Conservation (phyloP, 2,113 vertebrate genomes). For the Microtus oregoni region DNA sequence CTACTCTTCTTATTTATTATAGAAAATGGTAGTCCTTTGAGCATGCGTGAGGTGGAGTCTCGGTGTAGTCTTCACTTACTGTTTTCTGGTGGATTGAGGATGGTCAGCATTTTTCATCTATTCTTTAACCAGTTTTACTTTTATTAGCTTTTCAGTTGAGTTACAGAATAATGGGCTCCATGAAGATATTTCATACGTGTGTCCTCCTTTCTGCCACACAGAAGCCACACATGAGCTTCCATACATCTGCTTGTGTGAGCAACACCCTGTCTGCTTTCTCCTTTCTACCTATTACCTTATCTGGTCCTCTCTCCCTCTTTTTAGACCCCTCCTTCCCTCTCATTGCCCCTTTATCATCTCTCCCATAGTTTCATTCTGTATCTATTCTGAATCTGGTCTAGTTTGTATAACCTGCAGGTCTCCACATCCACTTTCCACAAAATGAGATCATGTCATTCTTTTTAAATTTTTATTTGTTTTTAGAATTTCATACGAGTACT, state of each 20-base stretch:
- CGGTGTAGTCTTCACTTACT: background rate
- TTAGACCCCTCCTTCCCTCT: background rate
- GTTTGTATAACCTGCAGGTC: too few relatives aligned
- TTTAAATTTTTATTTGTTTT: background rate
- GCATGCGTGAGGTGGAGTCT: background rate
- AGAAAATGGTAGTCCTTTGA: background rate
- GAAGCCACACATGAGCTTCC: background rate
- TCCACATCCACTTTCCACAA: background rate
- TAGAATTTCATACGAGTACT: background rate
- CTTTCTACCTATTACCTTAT: background rate
- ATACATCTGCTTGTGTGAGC: background rate
- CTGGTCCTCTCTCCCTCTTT: background rate
- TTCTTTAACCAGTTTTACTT: background rate
- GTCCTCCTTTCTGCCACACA: background rate
- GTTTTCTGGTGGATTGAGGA: background rate
- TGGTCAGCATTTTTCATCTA: background rate
- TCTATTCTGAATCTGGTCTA: too few relatives aligned
- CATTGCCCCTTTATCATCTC: background rate
- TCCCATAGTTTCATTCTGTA: too few relatives aligned
- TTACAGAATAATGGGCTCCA: background rate
- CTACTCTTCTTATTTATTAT: background rate
- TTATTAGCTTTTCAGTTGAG: background rate
- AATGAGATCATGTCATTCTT: background rate
- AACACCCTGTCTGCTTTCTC: background rate
- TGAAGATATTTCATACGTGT: background rate